phyloP scores from a whole-genome alignment of 2,113 vertebrate genomes.

The Coracopsis vasa region DNA sequence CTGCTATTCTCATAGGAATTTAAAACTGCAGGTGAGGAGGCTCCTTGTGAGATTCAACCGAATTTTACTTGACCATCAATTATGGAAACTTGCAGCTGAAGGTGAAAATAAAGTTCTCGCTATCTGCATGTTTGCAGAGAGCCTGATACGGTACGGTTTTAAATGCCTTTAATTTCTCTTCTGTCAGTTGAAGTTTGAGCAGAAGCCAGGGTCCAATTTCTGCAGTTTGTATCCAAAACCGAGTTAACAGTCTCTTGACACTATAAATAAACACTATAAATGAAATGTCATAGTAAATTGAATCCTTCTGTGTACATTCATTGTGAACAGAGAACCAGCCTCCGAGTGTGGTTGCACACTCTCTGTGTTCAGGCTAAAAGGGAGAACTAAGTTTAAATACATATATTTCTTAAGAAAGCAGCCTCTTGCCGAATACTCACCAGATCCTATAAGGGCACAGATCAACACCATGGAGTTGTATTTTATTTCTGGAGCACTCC shows the following conservation, averaged over 20 bases:
- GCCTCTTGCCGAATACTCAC: slow-evolving; percentile 69
- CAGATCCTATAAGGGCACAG: slow-evolving; percentile 94
- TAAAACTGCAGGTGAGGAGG: not conserved
- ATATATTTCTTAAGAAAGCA: not conserved
- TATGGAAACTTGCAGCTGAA: not conserved
- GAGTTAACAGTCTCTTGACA: not conserved
- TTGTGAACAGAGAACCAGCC: not conserved
- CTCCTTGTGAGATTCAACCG: not conserved
- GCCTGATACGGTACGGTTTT: not conserved
- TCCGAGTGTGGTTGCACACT: not conserved
- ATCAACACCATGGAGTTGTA: slow-evolving; percentile 98
- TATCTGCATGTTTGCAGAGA: not conserved
- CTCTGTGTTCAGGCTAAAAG: not conserved
- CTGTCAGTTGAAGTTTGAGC: not conserved
- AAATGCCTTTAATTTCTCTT: not conserved
- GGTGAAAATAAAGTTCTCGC: not conserved
- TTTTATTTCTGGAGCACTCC: slow-evolving; percentile 96
- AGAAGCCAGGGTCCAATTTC: not conserved
- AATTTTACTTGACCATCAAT: not conserved
- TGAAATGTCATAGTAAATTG: not conserved
- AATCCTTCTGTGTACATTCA: not conserved
- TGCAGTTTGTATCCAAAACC: not conserved
- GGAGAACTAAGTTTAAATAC: not conserved
- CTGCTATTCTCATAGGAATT: not conserved
- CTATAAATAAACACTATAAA: not conserved